These are phyloP conservation scores for Harpalus rufipes DNA, from an alignment of 2,888 invertebrate genomes.

Conservation along the genomic window DNA sequence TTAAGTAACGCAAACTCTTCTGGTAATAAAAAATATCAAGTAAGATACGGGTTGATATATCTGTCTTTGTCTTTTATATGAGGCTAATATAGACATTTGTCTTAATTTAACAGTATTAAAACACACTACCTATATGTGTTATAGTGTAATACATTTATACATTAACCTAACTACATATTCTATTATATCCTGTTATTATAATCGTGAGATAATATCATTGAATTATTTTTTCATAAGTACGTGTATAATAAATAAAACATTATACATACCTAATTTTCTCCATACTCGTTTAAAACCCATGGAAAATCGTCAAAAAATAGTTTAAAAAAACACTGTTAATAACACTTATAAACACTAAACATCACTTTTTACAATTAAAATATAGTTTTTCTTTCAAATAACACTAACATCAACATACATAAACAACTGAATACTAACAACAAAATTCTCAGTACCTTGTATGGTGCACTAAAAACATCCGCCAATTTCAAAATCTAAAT, in stretches of 20 bases:
- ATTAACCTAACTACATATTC: constrained; percentile 6
- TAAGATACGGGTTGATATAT: background rate
- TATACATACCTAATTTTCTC: background rate
- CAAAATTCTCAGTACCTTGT: background rate
- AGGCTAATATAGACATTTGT: background rate
- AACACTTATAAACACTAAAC: background rate
- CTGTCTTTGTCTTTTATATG: background rate
- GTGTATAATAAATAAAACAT: no score
- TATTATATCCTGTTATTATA: background rate
- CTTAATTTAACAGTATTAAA: background rate
- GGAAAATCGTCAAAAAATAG: background rate
- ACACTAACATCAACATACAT: background rate
- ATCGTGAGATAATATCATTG: background rate
- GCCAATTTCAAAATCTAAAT: background rate
- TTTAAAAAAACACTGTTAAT: background rate
- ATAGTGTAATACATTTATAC: background rate
- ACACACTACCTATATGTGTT: background rate
- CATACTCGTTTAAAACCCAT: background rate
- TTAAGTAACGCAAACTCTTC: no score
- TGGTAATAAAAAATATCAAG: background rate
- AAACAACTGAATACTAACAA: background rate
- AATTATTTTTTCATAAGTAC: no score
- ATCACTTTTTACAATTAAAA: background rate
- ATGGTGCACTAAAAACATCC: background rate
- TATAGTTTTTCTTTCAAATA: background rate